phyloP scores from a whole-genome alignment of 2,797 vertebrate genomes.

The Phoeniculus purpureus region DNA sequence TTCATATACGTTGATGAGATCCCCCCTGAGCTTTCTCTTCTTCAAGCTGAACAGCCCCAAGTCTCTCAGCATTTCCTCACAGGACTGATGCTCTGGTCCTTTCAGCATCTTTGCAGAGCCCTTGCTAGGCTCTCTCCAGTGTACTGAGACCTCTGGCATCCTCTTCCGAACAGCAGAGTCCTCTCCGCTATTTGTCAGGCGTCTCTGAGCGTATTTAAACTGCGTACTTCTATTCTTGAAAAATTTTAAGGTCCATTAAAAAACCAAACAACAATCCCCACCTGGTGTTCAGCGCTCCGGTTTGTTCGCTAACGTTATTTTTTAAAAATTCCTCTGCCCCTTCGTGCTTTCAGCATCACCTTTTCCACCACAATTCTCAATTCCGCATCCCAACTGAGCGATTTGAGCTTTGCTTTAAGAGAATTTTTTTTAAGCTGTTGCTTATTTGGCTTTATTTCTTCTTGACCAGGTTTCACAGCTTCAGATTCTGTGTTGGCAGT shows the following conservation, averaged over 20 bases:
- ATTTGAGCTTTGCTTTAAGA: conserved; percentile 59
- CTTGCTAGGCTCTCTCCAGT: neutral
- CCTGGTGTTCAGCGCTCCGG: neutral
- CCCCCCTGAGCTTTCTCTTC: neutral
- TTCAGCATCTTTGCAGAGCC: neutral
- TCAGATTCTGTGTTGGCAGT: conserved; percentile 64
- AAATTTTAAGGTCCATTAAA: neutral
- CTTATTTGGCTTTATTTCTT: conserved; percentile 68
- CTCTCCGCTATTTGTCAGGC: neutral
- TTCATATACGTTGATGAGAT: neutral
- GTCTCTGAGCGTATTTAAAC: neutral
- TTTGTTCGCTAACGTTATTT: neutral
- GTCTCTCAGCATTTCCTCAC: neutral
- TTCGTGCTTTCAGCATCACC: neutral
- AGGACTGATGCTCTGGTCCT: neutral
- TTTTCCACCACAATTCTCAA: neutral
- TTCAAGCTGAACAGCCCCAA: neutral
- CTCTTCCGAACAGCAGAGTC: neutral
- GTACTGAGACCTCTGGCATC: neutral
- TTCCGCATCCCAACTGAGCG: conserved; percentile 38
- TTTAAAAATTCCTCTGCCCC: neutral
- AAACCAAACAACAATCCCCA: neutral
- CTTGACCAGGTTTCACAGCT: conserved; percentile 67
- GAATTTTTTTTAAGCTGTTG: conserved; percentile 69
- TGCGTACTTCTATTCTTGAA: neutral